These are phyloP conservation scores for Dioctria linearis DNA, from an alignment of 2,888 invertebrate species.

Conservation along the genomic window DNA sequence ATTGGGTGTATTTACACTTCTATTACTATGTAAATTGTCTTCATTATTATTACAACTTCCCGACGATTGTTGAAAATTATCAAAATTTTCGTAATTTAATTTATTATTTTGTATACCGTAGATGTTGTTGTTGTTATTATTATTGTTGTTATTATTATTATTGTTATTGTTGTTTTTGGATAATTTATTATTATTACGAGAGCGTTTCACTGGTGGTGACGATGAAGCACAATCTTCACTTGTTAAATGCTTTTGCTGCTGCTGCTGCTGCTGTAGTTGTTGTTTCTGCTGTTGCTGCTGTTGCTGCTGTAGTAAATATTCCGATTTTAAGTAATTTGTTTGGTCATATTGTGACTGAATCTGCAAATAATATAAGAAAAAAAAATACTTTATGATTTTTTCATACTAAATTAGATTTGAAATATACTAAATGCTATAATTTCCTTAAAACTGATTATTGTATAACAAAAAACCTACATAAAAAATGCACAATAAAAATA, in stretches of 20 bases:
- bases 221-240: conserved; percentile 59
- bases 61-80: conserved; percentile 22
- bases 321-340: conserved; percentile 38
- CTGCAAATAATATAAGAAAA: conserved; percentile 40
- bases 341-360: conserved; percentile 36
- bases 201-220: conserved; percentile 61
- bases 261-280: conserved; percentile 61
- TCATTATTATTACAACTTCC: conserved; percentile 20
- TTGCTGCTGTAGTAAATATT: conserved; percentile 41
- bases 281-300: conserved; percentile 61
- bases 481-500: too few species aligned
- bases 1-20: background rate
- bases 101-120: conserved; percentile 16
- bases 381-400: background rate
- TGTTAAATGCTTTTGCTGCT: conserved; percentile 26
- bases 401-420: too few species aligned
- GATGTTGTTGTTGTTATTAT: conserved; percentile 45
- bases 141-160: conserved; percentile 55
- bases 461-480: too few species aligned
- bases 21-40: conserved; percentile 1
- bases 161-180: conserved; percentile 57
- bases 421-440: too few species aligned
- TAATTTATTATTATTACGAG: conserved; percentile 54
- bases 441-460: too few species aligned
- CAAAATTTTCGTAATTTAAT: conserved; percentile 35